Conservation (phyloP, 2,113 vertebrate genomes). For the Cyanoramphus novaezelandiae region DNA sequence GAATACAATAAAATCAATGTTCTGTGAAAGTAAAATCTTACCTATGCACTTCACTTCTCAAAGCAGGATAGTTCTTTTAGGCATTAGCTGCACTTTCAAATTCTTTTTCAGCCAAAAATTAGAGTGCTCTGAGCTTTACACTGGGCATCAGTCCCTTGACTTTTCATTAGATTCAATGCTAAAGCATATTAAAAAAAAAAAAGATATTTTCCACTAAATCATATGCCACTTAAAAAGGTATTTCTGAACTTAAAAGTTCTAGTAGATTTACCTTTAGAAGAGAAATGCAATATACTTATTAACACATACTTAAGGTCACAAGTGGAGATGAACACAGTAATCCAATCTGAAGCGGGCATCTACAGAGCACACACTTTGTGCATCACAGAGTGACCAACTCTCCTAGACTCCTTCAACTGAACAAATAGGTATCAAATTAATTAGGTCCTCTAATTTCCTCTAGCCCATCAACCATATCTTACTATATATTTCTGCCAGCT, state of each 20-base stretch:
- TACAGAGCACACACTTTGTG: neutral
- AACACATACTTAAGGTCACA: neutral
- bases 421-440: neutral
- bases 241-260: neutral
- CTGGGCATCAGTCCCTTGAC: neutral
- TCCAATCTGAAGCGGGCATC: neutral
- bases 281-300: neutral
- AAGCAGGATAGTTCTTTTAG: neutral
- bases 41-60: neutral
- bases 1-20: neutral
- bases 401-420: neutral
- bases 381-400: neutral
- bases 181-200: neutral
- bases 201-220: neutral
- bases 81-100: neutral
- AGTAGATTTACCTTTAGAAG: neutral
- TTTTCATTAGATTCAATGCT: neutral
- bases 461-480: neutral
- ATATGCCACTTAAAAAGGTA: neutral
- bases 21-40: neutral
- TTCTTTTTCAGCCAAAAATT: neutral
- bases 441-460: neutral
- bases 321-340: neutral
- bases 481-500: neutral
- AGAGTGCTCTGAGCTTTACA: neutral